These are phyloP conservation scores for Ceratina australensis DNA, from an alignment of 1,140 invertebrate genomes.

Conservation along the genomic window DNA sequence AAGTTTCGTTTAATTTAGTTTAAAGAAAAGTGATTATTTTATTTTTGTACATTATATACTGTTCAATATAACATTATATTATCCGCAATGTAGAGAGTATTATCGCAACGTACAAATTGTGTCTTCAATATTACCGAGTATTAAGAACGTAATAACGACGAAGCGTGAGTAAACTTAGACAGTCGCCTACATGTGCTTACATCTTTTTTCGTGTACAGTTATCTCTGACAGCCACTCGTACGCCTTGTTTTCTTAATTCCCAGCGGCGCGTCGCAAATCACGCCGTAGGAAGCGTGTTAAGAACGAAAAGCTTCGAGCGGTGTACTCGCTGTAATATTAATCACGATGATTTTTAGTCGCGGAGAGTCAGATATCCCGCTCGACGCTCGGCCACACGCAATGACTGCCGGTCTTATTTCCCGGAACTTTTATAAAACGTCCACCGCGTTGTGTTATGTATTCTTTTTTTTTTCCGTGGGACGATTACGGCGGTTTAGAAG, in stretches of 20 bases:
- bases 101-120: too few species aligned
- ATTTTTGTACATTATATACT: too few species aligned
- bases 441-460: neutral
- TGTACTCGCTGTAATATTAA: conserved; percentile 4
- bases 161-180: neutral
- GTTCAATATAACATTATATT: too few species aligned
- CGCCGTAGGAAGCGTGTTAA: conserved; percentile 15
- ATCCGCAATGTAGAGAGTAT: too few species aligned
- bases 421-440: neutral
- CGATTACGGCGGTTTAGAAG: neutral
- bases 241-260: conserved; percentile 1
- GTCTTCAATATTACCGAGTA: too few species aligned
- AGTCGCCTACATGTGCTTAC: neutral
- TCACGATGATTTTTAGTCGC: conserved; percentile 27
- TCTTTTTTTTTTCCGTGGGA: neutral
- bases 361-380: neutral
- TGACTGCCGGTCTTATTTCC: neutral
- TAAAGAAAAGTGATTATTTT: too few species aligned
- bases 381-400: neutral
- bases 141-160: neutral
- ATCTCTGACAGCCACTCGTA: conserved; percentile 12
- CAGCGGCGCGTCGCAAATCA: conserved; percentile 21
- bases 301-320: conserved; percentile 6
- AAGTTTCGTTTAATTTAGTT: too few species aligned
- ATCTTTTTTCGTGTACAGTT: conserved; percentile 31